These are phyloP conservation scores for Sinonovacula constricta DNA, from an alignment of 1,140 invertebrate species.

Conservation along the genomic window DNA sequence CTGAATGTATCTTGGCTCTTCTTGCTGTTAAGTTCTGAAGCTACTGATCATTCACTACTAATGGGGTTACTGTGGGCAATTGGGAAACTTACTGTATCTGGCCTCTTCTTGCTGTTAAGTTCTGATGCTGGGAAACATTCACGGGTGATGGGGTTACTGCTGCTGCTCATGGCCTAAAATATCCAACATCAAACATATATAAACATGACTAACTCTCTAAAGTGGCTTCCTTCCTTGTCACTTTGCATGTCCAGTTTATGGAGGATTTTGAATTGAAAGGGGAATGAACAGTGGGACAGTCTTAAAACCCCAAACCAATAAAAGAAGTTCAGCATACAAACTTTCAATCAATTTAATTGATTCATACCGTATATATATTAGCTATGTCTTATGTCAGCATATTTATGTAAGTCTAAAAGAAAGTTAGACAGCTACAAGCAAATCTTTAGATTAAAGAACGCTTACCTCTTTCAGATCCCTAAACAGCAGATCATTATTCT, in stretches of 20 bases:
- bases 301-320: too few species aligned
- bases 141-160: conserved; percentile 85
- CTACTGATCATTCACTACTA: conserved; percentile 81
- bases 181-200: too few species aligned
- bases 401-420: too few species aligned
- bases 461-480: conserved; percentile 85
- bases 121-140: conserved; percentile 83
- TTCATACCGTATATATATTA: not conserved
- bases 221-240: too few species aligned
- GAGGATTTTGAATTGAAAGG: too few species aligned
- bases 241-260: too few species aligned
- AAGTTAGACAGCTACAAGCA: too few species aligned
- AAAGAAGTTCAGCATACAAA: too few species aligned
- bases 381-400: too few species aligned
- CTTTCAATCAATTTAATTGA: conserved; percentile 2
- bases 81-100: conserved; percentile 83
- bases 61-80: conserved; percentile 83
- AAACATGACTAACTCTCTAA: too few species aligned
- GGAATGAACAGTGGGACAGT: too few species aligned
- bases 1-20: conserved; percentile 93
- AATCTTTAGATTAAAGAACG: too few species aligned
- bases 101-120: conserved; percentile 88
- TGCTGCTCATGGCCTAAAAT: conserved; percentile 87
- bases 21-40: conserved; percentile 86
- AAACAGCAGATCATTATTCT: conserved; percentile 95